A percentile compares a stretch with the other conserved stretches of the same genome.
These are phyloP conservation scores for Apis laboriosa DNA, from an alignment of 1,140 invertebrate species.

Conservation along the genomic window DNA sequence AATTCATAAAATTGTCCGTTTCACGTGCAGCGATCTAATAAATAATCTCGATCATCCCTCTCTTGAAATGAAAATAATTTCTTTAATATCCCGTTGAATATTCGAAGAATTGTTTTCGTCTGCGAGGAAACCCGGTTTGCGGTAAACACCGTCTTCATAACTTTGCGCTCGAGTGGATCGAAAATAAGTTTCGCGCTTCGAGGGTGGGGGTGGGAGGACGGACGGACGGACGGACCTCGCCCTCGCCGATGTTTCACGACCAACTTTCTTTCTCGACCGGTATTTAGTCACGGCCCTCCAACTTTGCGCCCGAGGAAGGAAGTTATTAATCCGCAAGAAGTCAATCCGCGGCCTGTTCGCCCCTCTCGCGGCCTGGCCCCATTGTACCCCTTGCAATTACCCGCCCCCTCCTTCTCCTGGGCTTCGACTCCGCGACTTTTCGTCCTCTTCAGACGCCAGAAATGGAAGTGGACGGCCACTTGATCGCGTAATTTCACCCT, in stretches of 20 bases:
- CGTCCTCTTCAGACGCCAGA: background rate
- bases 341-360: slow-evolving; percentile 53
- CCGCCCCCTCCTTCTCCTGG: background rate
- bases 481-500: slow-evolving; percentile 34
- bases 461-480: slow-evolving; percentile 14
- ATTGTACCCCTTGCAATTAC: slow-evolving; percentile 64
- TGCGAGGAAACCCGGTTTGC: background rate
- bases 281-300: slow-evolving; percentile 61
- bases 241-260: slow-evolving; percentile 62
- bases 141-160: slow-evolving; percentile 42
- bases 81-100: background rate
- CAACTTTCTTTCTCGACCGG: slow-evolving; percentile 53
- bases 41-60: no score
- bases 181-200: slow-evolving; percentile 44
- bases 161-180: slow-evolving; percentile 27
- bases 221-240: background rate
- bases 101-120: background rate
- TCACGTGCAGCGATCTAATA: no score
- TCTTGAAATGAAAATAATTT: no score
- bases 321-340: slow-evolving; percentile 66
- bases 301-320: slow-evolving; percentile 52
- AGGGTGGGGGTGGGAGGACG: background rate
- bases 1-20: no score
- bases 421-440: slow-evolving; percentile 47
- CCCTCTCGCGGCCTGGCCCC: slow-evolving; percentile 22